Percentiles rank a stretch among this genome's conserved stretches.
Conservation (phyloP, 2,113 vertebrate species). For the Verasper variegatus region DNA sequence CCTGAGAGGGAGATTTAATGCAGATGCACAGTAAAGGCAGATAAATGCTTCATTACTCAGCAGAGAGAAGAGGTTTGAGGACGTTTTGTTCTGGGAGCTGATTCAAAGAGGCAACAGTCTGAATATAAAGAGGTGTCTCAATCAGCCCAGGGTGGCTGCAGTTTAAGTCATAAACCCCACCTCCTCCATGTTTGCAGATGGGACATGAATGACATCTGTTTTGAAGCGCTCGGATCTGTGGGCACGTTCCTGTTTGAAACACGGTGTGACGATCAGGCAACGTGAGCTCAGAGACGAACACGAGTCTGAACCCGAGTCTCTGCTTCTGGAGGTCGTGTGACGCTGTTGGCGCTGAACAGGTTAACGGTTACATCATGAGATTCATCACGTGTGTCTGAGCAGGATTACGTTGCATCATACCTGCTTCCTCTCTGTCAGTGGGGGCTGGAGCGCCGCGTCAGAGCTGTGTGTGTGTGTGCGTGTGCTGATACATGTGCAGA, state of each 20-base stretch:
- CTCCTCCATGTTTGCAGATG: too few relatives aligned
- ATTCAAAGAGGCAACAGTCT: too few relatives aligned
- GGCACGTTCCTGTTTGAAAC: not conserved
- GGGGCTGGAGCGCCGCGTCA: not conserved
- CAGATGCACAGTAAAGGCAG: not conserved
- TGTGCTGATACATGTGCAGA: constrained; percentile 24
- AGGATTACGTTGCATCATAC: constrained; percentile 48
- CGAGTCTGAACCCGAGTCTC: too few relatives aligned
- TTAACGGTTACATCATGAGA: constrained; percentile 34
- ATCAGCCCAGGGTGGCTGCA: too few relatives aligned
- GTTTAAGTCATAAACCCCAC: too few relatives aligned
- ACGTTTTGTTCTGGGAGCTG: too few relatives aligned
- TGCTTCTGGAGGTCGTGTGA: too few relatives aligned
- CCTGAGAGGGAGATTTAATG: not conserved
- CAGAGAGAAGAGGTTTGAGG: not conserved
- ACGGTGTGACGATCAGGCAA: too few relatives aligned
- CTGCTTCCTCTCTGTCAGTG: constrained; percentile 37
- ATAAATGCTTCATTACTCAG: not conserved
- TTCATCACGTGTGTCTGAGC: constrained; percentile 34
- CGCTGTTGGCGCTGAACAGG: not conserved
- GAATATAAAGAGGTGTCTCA: too few relatives aligned
- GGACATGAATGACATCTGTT: too few relatives aligned
- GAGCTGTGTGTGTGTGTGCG: not conserved
- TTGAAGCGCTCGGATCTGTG: not conserved
- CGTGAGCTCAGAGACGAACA: too few relatives aligned